Evolutionary conservation across 1,140 invertebrate genomes (phyloP).

Genomic region (Sminthurinus signatus): DNA sequence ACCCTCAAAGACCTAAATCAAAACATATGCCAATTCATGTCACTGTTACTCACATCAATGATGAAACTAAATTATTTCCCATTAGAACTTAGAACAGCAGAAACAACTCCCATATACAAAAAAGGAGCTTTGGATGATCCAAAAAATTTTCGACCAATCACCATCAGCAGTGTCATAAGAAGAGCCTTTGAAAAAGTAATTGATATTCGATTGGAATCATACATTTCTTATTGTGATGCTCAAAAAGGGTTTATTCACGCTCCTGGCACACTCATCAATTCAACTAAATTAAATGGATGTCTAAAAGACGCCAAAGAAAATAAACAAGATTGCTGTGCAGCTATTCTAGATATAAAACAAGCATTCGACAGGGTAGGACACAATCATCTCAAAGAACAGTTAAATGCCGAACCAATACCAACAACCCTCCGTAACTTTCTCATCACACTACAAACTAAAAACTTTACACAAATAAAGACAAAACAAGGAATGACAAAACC

Average conservation of each 20-base stretch:
- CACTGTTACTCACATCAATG: neutral
- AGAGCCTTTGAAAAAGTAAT: no score
- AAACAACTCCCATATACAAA: no score
- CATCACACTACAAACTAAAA: neutral
- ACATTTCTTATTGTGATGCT: no score
- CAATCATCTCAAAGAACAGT: neutral
- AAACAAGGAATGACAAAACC: neutral
- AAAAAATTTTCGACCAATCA: no score
- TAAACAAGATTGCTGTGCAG: neutral
- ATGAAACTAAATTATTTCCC: neutral
- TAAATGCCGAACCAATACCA: neutral
- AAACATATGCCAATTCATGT: neutral
- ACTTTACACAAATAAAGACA: neutral
- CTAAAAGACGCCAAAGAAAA: neutral
- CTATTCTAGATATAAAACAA: neutral
- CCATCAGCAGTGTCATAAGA: no score
- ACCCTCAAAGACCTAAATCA: neutral
- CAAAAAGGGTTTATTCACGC: no score
- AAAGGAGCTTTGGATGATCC: no score
- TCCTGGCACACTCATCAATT: neutral
- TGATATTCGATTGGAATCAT: no score
- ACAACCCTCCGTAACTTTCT: neutral
- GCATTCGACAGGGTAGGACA: neutral
- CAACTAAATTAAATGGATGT: neutral
- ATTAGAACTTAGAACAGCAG: no score